phyloP scores from a whole-genome alignment of 2,113 vertebrate genomes.

The Camelus bactrianus region DNA sequence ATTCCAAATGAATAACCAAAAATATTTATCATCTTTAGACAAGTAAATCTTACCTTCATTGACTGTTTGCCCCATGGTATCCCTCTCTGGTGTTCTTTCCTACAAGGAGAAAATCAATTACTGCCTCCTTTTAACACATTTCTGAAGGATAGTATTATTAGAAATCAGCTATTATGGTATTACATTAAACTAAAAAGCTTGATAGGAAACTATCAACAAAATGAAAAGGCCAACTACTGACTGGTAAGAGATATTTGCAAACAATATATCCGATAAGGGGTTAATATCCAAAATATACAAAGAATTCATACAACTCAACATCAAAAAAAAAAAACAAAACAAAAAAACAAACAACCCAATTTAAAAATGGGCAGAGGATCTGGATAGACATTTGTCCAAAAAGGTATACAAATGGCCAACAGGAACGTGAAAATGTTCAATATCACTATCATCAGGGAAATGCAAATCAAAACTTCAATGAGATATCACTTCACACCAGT shows the following conservation, averaged over 20 bases:
- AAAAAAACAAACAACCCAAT: neutral
- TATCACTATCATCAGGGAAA: neutral
- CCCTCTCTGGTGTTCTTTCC: constrained; percentile 79
- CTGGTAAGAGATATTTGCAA: neutral
- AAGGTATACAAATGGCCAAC: neutral
- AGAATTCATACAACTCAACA: neutral
- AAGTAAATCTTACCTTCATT: constrained; percentile 85
- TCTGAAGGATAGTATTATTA: constrained; percentile 80
- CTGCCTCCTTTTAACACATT: constrained; percentile 83
- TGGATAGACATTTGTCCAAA: neutral
- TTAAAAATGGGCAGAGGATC: neutral
- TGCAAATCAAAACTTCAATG: neutral
- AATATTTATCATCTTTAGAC: constrained; percentile 32
- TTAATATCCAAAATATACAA: neutral
- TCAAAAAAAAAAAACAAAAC: neutral
- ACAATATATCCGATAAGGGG: neutral
- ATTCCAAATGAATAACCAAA: constrained; percentile 57
- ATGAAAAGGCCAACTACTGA: neutral
- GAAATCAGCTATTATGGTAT: constrained; percentile 72
- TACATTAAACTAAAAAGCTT: neutral
- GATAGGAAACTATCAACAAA: neutral
- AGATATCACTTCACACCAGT: neutral
- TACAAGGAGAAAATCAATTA: constrained; percentile 83
- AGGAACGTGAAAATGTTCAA: neutral
- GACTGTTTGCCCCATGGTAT: constrained; percentile 84